Conservation (phyloP, 2,888 invertebrate genomes). For the Yponomeuta evonymella region DNA sequence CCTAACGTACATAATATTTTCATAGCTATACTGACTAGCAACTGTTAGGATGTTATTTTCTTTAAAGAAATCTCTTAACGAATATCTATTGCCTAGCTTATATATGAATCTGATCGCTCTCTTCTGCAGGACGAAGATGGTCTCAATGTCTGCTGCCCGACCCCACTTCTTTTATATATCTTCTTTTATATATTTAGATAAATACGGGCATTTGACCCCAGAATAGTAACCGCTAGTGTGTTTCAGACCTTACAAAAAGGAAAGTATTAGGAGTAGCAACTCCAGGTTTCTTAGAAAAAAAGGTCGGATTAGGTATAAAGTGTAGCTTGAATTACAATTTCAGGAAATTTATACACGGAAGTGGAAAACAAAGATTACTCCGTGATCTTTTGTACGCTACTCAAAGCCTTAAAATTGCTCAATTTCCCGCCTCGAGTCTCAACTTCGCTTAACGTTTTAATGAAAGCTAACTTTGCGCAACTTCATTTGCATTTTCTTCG, state of each 20-base stretch:
- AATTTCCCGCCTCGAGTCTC: constrained; percentile 58
- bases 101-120: too few species aligned
- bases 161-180: too few species aligned
- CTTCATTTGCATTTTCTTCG: constrained; percentile 44
- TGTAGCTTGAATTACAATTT: neutral
- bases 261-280: neutral
- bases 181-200: too few species aligned
- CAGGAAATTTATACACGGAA: neutral
- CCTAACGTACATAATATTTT: too few species aligned
- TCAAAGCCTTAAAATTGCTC: constrained; percentile 43
- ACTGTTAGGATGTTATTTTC: too few species aligned
- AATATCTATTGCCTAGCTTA: too few species aligned
- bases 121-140: too few species aligned
- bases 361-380: neutral
- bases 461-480: constrained; percentile 56
- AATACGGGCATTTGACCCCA: too few species aligned
- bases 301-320: neutral
- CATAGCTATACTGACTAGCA: too few species aligned
- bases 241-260: neutral
- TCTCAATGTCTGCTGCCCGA: too few species aligned
- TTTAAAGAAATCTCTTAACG: too few species aligned
- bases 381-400: neutral
- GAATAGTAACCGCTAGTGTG: too few species aligned
- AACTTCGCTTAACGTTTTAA: constrained; percentile 57
- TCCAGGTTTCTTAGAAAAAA: neutral